A percentile compares a stretch with the other conserved stretches of the same genome.
Conservation (phyloP, 1,140 invertebrate genomes). For the Manduca sexta region DNA sequence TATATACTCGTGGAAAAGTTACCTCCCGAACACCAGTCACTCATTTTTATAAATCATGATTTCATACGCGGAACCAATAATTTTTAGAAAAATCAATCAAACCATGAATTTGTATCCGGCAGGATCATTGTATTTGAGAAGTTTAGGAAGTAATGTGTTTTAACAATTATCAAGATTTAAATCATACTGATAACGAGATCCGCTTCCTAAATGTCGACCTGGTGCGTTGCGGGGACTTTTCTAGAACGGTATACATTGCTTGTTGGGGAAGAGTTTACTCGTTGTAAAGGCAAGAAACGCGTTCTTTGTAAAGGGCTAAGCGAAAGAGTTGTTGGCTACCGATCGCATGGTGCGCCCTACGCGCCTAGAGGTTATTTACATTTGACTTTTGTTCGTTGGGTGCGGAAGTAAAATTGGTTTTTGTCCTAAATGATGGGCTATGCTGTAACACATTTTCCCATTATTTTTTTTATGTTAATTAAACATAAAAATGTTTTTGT, state of each 20-base stretch:
- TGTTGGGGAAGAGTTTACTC: neutral
- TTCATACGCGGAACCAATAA: conserved; percentile 57
- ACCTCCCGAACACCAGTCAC: neutral
- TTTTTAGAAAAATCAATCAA: conserved; percentile 21
- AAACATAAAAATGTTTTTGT: too few species aligned
- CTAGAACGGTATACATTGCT: conserved; percentile 31
- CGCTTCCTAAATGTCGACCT: conserved; percentile 44
- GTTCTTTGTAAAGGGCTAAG: conserved; percentile 28
- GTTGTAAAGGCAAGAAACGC: neutral
- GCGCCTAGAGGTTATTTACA: conserved; percentile 66
- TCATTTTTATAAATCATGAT: conserved; percentile 37
- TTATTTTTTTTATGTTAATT: neutral
- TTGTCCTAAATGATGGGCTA: conserved; percentile 49
- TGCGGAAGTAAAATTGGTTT: conserved; percentile 53
- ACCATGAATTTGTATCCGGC: conserved; percentile 41
- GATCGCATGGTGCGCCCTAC: conserved; percentile 30
- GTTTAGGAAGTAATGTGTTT: conserved; percentile 34
- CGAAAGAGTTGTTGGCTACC: conserved; percentile 25
- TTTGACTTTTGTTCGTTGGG: conserved; percentile 59
- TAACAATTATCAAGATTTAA: conserved; percentile 43
- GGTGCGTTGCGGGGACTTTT: conserved; percentile 6
- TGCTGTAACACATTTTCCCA: conserved; percentile 25
- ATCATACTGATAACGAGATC: conserved; percentile 41
- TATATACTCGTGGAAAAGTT: neutral
- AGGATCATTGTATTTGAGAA: conserved; percentile 26